Conservation (phyloP, 2,797 vertebrate species). For the Premnoplex brunnescens region DNA sequence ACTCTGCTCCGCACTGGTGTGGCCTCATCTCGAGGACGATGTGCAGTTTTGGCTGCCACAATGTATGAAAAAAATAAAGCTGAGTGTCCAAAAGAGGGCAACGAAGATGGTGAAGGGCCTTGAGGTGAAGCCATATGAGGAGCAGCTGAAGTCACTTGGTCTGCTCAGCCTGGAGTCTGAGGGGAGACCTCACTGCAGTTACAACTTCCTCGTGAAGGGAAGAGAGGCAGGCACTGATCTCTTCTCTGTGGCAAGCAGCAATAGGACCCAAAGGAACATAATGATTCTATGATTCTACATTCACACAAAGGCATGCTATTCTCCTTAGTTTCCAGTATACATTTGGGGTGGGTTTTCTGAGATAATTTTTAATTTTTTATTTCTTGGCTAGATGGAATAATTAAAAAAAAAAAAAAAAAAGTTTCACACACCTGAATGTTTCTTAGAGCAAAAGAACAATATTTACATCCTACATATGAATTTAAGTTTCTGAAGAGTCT, state of each 20-base stretch:
- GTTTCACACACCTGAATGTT: background rate
- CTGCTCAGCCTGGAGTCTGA: background rate
- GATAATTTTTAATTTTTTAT: background rate
- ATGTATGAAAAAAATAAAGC: background rate
- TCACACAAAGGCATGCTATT: background rate
- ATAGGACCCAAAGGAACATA: background rate
- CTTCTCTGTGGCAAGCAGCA: background rate
- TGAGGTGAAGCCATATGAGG: background rate
- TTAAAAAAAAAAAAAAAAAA: background rate
- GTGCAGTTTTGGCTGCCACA: background rate
- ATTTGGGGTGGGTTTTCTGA: background rate
- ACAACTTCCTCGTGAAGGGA: background rate
- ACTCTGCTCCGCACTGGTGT: background rate
- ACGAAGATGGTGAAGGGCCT: background rate
- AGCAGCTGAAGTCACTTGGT: background rate
- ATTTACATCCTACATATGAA: background rate
- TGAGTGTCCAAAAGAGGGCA: background rate
- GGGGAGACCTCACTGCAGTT: fast-evolving
- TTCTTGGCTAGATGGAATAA: background rate
- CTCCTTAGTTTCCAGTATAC: background rate
- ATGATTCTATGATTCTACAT: background rate
- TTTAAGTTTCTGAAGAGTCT: background rate
- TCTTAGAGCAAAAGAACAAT: background rate
- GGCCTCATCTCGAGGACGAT: background rate
- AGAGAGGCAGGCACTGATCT: background rate